Evolutionary conservation across 2,888 invertebrate genomes (phyloP).

Genomic region (Antheraea assamensis): DNA sequence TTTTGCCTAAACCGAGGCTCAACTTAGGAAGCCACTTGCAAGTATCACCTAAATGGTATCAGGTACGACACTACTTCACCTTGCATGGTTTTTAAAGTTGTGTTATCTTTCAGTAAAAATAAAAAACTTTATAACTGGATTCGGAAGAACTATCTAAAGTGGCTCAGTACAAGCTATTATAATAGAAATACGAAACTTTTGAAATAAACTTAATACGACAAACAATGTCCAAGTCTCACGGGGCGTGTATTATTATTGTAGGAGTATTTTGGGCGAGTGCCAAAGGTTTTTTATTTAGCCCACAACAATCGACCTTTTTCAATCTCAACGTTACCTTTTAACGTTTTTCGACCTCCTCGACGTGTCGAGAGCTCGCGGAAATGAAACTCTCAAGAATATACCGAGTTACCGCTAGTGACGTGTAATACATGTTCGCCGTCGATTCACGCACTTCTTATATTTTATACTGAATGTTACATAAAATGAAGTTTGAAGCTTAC

Average conservation of each 20-base stretch:
- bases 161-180: background rate
- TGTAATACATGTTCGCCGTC: background rate
- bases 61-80: background rate
- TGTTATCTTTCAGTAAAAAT: too few relatives aligned
- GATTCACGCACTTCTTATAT: background rate
- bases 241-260: constrained; percentile 11
- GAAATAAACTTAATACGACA: background rate
- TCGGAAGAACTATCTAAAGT: background rate
- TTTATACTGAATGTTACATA: too few relatives aligned
- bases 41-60: background rate
- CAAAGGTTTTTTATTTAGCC: constrained; percentile 20
- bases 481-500: too few relatives aligned
- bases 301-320: constrained; percentile 22
- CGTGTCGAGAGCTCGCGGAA: constrained; percentile 28
- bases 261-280: constrained; percentile 19
- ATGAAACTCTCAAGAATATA: constrained; percentile 27
- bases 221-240: background rate
- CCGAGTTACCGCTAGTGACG: background rate
- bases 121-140: too few relatives aligned
- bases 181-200: background rate
- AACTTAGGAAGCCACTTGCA: background rate
- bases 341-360: constrained; percentile 17
- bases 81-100: too few relatives aligned
- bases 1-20: background rate
- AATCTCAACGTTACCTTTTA: constrained; percentile 20